Evolutionary conservation across 2,888 invertebrate species (phyloP).

Genomic region (Chirona hameri): DNA sequence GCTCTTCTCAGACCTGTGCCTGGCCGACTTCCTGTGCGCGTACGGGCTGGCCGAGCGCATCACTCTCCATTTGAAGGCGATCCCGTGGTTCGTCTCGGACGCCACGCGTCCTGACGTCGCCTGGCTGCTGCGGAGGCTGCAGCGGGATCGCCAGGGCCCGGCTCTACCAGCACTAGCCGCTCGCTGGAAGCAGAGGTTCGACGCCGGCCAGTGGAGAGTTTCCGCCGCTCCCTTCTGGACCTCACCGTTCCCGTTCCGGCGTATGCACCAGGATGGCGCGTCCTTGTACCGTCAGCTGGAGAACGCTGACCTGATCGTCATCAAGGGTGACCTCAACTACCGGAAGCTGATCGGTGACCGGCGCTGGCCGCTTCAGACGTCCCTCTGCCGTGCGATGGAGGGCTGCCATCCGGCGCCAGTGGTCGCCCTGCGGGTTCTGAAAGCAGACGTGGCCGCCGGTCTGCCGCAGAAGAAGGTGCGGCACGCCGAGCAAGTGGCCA

Average conservation of each 20-base stretch:
- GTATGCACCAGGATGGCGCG: constrained; percentile 47
- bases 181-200: constrained; percentile 42
- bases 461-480: constrained; percentile 57
- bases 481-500: neutral
- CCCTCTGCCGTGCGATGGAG: constrained; percentile 62
- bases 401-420: constrained; percentile 80
- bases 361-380: constrained; percentile 68
- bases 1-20: constrained; percentile 78
- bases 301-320: constrained; percentile 43
- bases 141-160: constrained; percentile 40
- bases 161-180: constrained; percentile 39
- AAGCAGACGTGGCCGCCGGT: constrained; percentile 83
- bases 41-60: constrained; percentile 61
- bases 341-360: constrained; percentile 85
- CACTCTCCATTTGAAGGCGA: constrained; percentile 76
- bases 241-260: constrained; percentile 47
- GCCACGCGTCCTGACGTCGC: constrained; percentile 69
- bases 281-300: constrained; percentile 44
- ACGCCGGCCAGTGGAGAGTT: constrained; percentile 38
- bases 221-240: constrained; percentile 54
- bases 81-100: constrained; percentile 97
- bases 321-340: constrained; percentile 82
- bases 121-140: constrained; percentile 58
- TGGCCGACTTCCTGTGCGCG: constrained; percentile 73
- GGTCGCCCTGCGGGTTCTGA: constrained; percentile 77